Evolutionary conservation across 2,888 invertebrate species (phyloP).

Genomic region (Conistra vaccinii): DNA sequence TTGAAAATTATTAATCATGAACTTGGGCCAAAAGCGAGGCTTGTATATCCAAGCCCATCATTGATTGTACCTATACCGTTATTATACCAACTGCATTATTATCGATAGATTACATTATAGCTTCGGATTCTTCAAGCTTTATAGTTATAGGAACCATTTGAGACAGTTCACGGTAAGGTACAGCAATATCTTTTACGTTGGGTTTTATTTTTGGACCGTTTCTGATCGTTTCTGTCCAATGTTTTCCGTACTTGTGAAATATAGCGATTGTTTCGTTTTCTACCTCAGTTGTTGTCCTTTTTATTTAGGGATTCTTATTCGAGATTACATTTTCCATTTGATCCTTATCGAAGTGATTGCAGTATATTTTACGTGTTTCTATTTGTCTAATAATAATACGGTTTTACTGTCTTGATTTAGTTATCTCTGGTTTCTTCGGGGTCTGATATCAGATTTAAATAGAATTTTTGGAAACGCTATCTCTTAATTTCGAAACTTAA

Average conservation of each 20-base stretch:
- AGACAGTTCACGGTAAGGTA: slow-evolving; percentile 28
- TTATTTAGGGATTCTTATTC: slow-evolving; percentile 46
- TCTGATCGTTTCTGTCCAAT: slow-evolving; percentile 52
- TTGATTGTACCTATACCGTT: slow-evolving; percentile 51
- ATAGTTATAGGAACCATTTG: slow-evolving; percentile 40
- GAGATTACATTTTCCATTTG: slow-evolving; percentile 57
- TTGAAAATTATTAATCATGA: slow-evolving; percentile 55
- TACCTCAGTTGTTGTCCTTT: slow-evolving; percentile 55
- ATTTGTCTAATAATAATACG: slow-evolving; percentile 35
- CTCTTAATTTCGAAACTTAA: slow-evolving; percentile 26
- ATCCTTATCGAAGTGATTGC: slow-evolving; percentile 60
- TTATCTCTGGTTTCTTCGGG: slow-evolving; percentile 3
- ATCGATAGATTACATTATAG: slow-evolving; percentile 38
- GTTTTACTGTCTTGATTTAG: slow-evolving; percentile 15
- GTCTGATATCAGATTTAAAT: slow-evolving; percentile 15
- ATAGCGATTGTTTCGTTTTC: slow-evolving; percentile 73
- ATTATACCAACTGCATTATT: slow-evolving; percentile 56
- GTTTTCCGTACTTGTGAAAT: slow-evolving; percentile 73
- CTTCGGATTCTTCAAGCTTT: slow-evolving; percentile 27
- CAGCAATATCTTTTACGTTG: slow-evolving; percentile 35
- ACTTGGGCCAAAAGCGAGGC: slow-evolving; percentile 24
- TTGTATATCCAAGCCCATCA: slow-evolving; percentile 25
- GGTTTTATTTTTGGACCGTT: slow-evolving; percentile 31
- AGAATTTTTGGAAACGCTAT: slow-evolving; percentile 11
- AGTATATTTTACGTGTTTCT: slow-evolving; percentile 44